A percentile compares a stretch with the other conserved stretches of the same genome.
Evolutionary conservation across 2,797 vertebrate genomes (phyloP).

Genomic region (Hapalemur alaotrensis): DNA sequence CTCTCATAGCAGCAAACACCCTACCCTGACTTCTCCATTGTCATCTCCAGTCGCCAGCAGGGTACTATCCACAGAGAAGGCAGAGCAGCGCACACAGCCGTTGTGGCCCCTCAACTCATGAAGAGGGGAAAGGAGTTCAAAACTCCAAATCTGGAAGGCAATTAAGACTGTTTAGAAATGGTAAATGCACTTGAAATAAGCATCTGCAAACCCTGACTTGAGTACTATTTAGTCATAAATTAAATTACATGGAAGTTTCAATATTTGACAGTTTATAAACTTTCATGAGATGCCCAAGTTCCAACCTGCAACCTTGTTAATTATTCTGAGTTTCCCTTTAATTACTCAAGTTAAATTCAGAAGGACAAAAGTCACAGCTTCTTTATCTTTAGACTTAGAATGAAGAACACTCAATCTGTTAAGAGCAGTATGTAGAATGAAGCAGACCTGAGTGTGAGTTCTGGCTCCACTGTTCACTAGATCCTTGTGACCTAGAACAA

Average conservation of each 20-base stretch:
- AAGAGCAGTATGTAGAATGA: neutral
- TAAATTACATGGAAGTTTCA: neutral
- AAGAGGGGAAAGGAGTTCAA: slow-evolving; percentile 85
- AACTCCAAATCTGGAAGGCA: slow-evolving; percentile 92
- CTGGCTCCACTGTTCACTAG: neutral
- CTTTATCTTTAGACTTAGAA: neutral
- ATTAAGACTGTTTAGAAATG: neutral
- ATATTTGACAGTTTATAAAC: neutral
- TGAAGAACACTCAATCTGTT: neutral
- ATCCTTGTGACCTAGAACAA: neutral
- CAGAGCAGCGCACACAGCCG: slow-evolving; percentile 94
- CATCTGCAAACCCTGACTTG: neutral
- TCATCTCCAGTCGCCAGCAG: slow-evolving; percentile 95
- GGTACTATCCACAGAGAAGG: slow-evolving; percentile 90
- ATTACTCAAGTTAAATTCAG: slow-evolving; percentile 2
- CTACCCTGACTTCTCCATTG: slow-evolving; percentile 95
- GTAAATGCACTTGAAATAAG: neutral
- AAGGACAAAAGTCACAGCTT: neutral
- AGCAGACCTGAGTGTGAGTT: neutral
- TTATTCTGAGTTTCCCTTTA: slow-evolving; percentile 29
- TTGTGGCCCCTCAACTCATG: slow-evolving; percentile 89
- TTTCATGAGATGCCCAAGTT: neutral
- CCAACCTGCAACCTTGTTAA: neutral
- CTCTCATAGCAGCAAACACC: neutral
- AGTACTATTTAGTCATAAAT: neutral